Evolutionary conservation across 1,140 invertebrate genomes (phyloP), one percentile per base, ranked within the genome.

Genomic region (Drosophila sp.): DNA sequence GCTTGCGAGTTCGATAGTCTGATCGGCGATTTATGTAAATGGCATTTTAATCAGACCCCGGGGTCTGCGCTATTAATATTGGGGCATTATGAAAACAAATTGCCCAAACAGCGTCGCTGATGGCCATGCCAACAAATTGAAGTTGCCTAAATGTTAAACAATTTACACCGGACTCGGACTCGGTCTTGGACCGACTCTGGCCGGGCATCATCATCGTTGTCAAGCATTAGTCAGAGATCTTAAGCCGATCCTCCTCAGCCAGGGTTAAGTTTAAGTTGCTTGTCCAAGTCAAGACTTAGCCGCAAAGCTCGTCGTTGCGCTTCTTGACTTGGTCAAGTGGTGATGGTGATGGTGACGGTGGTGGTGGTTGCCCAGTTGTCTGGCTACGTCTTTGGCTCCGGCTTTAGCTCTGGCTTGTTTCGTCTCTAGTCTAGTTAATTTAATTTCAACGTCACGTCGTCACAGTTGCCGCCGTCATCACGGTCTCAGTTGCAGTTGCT

Each of bases 371-470:
- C 47, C 64, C 70, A 66, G 64, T 65, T 71, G 64, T 60, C 79
- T 70, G 60, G 63, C 69, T 68, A 33, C 67, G 65, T 50, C 65
- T 56, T 10, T 50, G 44, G 25, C 44, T 50, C 7, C 25, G 8
- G 10, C 1, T 1, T 35, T 1, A 7, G 4, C 62, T 47, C 54
- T 41, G 40, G 27, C 72, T 61, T 65, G 76, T 63, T 38, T 60
- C 44, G 69, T 89, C 84, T 84, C 80, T 84, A 79, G 84, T 89
- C 84, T 74, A 80, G 84, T 89, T 89, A 82, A 89, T 89, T 89
- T 89, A 89, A 89, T 89, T 89, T 89, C 84, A 89, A 89, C 84
- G 84, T 89, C 84, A 89, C 84, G 84, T 89, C 76, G 75, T 71
- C 74, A 70, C 73, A 70, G 73, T 76, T 74, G 72, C 44, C 44